Evolutionary conservation across 2,113 vertebrate genomes (phyloP), one percentile per base, ranked within the genome.

Genomic region (Nesospiza acunhae): DNA sequence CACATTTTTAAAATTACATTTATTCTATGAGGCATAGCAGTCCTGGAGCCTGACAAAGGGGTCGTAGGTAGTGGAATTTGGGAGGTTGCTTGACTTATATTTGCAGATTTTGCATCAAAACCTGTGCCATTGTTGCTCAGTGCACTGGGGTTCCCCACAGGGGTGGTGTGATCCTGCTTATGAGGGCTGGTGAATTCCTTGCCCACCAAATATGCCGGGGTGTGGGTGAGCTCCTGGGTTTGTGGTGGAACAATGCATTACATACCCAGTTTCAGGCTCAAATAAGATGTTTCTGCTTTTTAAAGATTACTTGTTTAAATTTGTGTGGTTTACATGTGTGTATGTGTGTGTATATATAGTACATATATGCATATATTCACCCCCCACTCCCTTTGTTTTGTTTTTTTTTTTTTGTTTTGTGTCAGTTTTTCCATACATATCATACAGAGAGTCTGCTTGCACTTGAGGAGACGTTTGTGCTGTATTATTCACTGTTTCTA

Each of bases 81-180:
- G 73, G 10, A 74, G 6, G 19, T 55, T 68, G 28, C 19, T 90
- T 84, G 44, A 44, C 39, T 67, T 84, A 4, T 42, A 64, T 81
- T 89, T 73, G 47, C 26, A 35, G n/a, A 33, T 86, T 83, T 93
- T 81, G 3, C 16, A 62, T 33, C 53, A 78, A 90, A 93, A 44
- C 31, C 35, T 33, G 13, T 50, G 23, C n/a, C 53, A 13, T 30
- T 46, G 23, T 93, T 79, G 13, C 37, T 62, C 27, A 17, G 41
- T 12, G 44, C 44, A 6, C n/a, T 78, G 69, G n/a, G 18, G 14
- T 37, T 92, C 37, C 67, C 75, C 67, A 30, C 13, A 52, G 50
- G 24, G 13, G 15, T 30, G 30, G 3, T 50, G 23, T 42, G 44
- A 33, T 22, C 10, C 3, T 46, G 8, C 14, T 42, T 2, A 0